Evolutionary conservation across 2,797 vertebrate genomes (phyloP), one percentile per base, ranked within the genome.

Genomic region (Myripristis jacobus): DNA sequence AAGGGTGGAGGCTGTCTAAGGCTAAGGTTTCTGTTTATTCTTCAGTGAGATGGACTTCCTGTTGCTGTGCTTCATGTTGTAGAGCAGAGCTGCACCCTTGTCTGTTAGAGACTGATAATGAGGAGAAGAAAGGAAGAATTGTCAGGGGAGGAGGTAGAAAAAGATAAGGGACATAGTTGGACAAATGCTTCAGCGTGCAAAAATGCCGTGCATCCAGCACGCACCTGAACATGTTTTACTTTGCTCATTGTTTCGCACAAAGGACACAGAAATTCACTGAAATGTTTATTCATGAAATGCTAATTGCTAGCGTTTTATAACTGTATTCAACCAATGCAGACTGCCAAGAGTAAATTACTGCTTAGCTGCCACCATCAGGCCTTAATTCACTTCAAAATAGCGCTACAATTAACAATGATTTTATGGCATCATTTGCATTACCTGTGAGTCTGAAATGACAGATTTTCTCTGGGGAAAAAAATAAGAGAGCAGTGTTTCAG

Each of bases 1-100:
- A 83, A 79, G 75, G 46, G 27, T 50, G 52, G 18, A 9, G 52
- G 41, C 27, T 18, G 55, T 36, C 61, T 66, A 3, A 38, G 52
- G 53, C 76, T 77, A 72, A 13, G 58, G 41, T 58, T 47, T 66
- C 0, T 76, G 72, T 70, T 82, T 72, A 36, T 84, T 62, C 84
- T 87, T 87, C 65, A 73, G 47, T 19, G 81, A 84, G 67, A 89
- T 84, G 34, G 87, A 84, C 63, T 77, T 90, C 74, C 86, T 92
- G 89, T 92, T 93, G 80, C 89, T 77, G 73, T 91, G 88, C 74
- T 93, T 94, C 92, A 94, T 90, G 41, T 52, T 36, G 80, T 91
- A 93, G 76, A 94, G 83, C 73, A 94, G 85, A 0, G 43, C 92
- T 8, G 93, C 92, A 5, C 88, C 92, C 7, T 65, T 76, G 0